A percentile compares a stretch with the other conserved stretches of the same genome.
Evolutionary conservation across 2,113 vertebrate species (phyloP).

Genomic region (Thomomys bottae): DNA sequence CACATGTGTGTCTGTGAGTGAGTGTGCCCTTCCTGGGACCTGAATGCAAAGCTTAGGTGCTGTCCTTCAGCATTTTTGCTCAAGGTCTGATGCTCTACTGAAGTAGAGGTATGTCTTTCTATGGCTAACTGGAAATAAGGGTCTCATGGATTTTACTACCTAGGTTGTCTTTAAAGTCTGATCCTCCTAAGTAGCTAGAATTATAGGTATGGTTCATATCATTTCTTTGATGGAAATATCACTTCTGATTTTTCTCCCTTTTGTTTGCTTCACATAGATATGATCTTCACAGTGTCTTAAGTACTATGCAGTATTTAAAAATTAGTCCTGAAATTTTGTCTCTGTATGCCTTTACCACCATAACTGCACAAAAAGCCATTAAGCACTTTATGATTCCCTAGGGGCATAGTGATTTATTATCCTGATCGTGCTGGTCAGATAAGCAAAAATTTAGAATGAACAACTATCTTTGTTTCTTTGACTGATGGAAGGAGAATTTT

Average conservation of each 20-base stretch:
- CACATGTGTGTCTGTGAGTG: no score
- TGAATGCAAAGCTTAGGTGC: no score
- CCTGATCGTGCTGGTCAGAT: conserved; percentile 66
- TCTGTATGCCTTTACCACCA: background rate
- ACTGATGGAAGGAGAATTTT: conserved; percentile 62
- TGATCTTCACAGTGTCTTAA: background rate
- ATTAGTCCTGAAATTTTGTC: conserved; percentile 45
- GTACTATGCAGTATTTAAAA: background rate
- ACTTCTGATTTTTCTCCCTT: background rate
- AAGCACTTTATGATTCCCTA: conserved; percentile 67
- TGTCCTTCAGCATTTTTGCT: no score
- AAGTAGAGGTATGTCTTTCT: no score
- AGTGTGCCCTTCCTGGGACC: no score
- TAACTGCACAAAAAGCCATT: conserved; percentile 66
- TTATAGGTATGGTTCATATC: background rate
- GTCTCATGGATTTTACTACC: no score
- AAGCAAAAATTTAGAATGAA: conserved; percentile 60
- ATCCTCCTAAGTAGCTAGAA: no score
- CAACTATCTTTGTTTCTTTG: conserved; percentile 43
- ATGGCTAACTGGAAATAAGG: no score
- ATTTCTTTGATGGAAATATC: background rate
- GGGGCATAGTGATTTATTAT: conserved; percentile 75
- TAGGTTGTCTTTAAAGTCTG: no score
- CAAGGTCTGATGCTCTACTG: no score
- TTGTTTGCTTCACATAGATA: background rate